Base-by-base conservation (phyloP, 2,888 invertebrate species). In the Drosophila anceps region DNA sequence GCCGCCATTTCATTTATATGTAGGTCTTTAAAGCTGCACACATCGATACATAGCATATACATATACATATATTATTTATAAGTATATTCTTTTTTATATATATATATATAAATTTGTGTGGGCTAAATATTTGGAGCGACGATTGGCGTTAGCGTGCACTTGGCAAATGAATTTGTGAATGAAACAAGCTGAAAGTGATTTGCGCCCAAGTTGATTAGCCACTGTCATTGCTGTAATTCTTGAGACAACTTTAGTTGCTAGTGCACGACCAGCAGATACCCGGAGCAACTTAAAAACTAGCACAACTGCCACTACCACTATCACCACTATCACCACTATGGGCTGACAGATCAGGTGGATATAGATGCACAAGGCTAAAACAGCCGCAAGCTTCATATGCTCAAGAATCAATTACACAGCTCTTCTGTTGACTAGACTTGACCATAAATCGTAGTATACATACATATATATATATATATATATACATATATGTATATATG, bases 1-100 rank as follows among this genome's bases (percentile, higher is more conserved):
- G 77, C 71, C 77, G 50, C 35, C 55, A 69, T 69, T 62, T 65
- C 54, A 65, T 37, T 48, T 63, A 46, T 73, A 67, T 77, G 61
- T 77, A 68, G 65, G 78, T 69, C 78, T 78, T 33, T 51, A 46
- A 29, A 63, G 62, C 54, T 66, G 65, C 13, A 44, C 61, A 39
- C 29, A 29, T n/a, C n/a, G 4, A 29, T 10, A 48, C 6, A 78
- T 12, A 77, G 35, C 29, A 67, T 20, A 44, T 12, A 55, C 48
- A 53, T 43, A 24, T 24, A 24, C 24, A 24, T 24, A 24, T 24
- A 24, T 24, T 33, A 1, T 53, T 27, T 13, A 15, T 31, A 58
- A 15, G 8, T 29, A 2, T 9, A 31, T 29, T 33, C 39, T 9
- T n/a, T n/a, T n/a, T n/a, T n/a, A n/a, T n/a, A n/a, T 31, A 5